A percentile compares a stretch with the other conserved stretches of the same genome.
phyloP scores from a whole-genome alignment of 2,888 invertebrate genomes.

The Macrophya annulata region DNA sequence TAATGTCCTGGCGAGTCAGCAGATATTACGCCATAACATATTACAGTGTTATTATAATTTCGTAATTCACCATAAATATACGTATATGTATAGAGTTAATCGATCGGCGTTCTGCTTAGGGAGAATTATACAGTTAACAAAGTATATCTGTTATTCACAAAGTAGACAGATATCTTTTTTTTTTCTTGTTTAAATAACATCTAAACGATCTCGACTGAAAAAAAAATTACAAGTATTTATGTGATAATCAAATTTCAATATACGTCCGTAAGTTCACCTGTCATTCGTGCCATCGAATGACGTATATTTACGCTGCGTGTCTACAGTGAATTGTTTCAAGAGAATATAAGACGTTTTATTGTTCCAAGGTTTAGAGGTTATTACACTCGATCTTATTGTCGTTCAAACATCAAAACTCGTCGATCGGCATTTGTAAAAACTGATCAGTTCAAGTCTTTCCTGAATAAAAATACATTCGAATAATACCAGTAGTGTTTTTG shows the following conservation, averaged over 20 bases:
- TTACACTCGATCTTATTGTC: slow-evolving; percentile 32
- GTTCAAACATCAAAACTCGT: slow-evolving; percentile 12
- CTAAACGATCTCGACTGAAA: background rate
- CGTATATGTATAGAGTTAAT: background rate
- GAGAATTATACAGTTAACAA: background rate
- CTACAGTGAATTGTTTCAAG: background rate
- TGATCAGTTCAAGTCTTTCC: background rate
- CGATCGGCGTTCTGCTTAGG: slow-evolving; percentile 14
- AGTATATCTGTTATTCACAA: background rate
- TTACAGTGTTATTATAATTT: background rate
- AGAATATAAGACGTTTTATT: background rate
- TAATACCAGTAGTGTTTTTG: background rate
- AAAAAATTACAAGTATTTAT: background rate
- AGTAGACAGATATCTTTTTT: background rate
- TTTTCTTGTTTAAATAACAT: background rate
- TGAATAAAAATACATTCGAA: background rate
- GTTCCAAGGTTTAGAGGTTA: slow-evolving; percentile 43
- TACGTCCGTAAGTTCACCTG: too few relatives aligned
- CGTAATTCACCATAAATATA: background rate
- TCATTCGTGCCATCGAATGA: background rate
- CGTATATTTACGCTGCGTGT: slow-evolving; percentile 7
- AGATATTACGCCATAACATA: slow-evolving; percentile 16
- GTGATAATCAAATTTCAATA: background rate
- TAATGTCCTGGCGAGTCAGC: slow-evolving; percentile 22
- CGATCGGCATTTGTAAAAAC: background rate